phyloP scores from a whole-genome alignment of 2,888 invertebrate species.

The Drosophila nigricruria region DNA sequence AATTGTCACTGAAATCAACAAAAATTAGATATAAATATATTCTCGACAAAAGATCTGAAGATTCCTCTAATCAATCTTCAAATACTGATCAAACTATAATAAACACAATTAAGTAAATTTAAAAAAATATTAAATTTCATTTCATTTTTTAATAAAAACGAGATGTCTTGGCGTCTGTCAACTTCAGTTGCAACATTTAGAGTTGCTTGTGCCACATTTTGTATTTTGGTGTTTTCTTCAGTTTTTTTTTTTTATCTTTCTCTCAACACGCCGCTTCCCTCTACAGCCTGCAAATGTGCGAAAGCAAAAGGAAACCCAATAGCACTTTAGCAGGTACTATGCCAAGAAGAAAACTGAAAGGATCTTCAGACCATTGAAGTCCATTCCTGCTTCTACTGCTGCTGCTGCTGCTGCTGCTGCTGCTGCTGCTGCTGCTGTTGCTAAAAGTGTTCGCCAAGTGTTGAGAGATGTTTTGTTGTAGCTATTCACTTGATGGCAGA shows the following conservation, averaged over 20 bases:
- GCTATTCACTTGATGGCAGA: slow-evolving; percentile 47
- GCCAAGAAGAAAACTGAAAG: slow-evolving; percentile 35
- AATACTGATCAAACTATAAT: too few relatives aligned
- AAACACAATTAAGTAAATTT: too few relatives aligned
- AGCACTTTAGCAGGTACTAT: slow-evolving; percentile 54
- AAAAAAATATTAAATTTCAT: too few relatives aligned
- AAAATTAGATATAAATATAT: too few relatives aligned
- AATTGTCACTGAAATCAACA: too few relatives aligned
- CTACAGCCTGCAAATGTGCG: slow-evolving; percentile 27
- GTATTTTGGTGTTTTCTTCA: slow-evolving; percentile 4
- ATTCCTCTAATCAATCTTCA: too few relatives aligned
- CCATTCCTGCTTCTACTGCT: slow-evolving; percentile 12
- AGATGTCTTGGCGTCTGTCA: slow-evolving; percentile 1
- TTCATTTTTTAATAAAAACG: neutral
- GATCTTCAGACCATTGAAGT: slow-evolving; percentile 45
- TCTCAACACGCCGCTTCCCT: slow-evolving; percentile 6
- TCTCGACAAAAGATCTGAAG: too few relatives aligned
- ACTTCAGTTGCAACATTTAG: slow-evolving; percentile 6
- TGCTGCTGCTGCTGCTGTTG: neutral
- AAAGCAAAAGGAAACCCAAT: slow-evolving; percentile 54
- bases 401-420: neutral
- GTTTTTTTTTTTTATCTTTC: slow-evolving; percentile 9
- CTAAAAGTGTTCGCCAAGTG: slow-evolving; percentile 43
- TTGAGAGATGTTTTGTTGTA: slow-evolving; percentile 34
- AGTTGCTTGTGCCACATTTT: slow-evolving; percentile 26